A percentile compares a stretch with the other conserved stretches of the same genome.
phyloP scores from a whole-genome alignment of 2,113 vertebrate species.

The Chaetodon trifascialis region DNA sequence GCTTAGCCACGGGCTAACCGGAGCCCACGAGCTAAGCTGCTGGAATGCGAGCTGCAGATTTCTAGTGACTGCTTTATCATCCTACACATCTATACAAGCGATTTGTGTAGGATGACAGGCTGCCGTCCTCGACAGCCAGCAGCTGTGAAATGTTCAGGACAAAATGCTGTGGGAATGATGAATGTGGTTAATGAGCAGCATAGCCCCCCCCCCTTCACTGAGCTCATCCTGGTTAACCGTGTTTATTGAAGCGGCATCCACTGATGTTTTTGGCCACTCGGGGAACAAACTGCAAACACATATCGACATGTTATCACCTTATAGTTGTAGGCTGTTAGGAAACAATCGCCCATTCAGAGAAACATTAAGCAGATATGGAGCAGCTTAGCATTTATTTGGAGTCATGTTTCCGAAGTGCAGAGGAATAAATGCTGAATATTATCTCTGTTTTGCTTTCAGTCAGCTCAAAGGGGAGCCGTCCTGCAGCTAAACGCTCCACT shows the following conservation, averaged over 20 bases:
- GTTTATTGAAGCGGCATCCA: not conserved
- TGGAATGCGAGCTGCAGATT: not conserved
- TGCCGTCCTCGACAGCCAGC: not conserved
- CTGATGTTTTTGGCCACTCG: not conserved
- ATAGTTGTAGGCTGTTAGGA: not conserved
- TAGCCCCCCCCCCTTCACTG: not conserved
- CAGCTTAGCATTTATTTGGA: not conserved
- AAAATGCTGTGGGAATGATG: not conserved
- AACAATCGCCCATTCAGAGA: not conserved
- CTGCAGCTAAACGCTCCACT: not conserved
- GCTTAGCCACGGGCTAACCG: not conserved
- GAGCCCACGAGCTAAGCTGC: not conserved
- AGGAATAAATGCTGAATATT: not conserved
- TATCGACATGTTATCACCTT: not conserved
- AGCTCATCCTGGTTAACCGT: not conserved
- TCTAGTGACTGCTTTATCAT: not conserved
- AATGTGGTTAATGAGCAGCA: not conserved
- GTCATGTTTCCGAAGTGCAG: not conserved
- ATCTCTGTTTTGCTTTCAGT: not conserved
- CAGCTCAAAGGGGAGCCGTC: not conserved
- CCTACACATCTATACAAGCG: not conserved
- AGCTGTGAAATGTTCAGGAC: not conserved
- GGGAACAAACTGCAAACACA: constrained; percentile 5
- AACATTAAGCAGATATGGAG: not conserved
- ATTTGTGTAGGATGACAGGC: not conserved